A percentile compares a stretch with the other conserved stretches of the same genome.
phyloP scores from a whole-genome alignment of 35 echinoderm and acorn worm species.

The Amphiura filiformis region DNA sequence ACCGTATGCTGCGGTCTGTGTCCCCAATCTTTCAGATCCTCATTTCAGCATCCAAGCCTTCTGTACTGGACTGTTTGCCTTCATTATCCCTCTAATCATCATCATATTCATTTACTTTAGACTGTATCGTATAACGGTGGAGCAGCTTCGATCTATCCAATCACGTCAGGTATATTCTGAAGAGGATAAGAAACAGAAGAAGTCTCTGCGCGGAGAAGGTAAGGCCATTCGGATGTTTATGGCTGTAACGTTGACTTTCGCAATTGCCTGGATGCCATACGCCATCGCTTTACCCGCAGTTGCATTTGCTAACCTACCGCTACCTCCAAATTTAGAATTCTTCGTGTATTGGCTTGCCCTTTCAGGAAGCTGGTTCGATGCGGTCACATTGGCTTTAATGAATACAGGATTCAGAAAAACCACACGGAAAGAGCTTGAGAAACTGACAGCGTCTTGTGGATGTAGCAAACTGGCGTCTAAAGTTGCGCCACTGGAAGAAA shows the following conservation, averaged over 20 bases:
- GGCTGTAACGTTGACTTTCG: background rate
- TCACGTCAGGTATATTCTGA: background rate
- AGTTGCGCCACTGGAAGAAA: background rate
- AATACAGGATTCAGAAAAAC: background rate
- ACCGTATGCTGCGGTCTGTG: background rate
- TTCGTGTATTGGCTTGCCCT: background rate
- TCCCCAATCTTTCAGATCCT: background rate
- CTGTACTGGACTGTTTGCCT: background rate
- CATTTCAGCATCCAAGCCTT: background rate
- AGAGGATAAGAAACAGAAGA: background rate
- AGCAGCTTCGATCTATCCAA: background rate
- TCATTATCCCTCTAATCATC: background rate
- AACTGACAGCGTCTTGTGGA: background rate
- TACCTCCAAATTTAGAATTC: background rate
- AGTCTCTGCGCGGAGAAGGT: background rate
- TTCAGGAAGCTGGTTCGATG: background rate
- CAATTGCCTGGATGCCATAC: background rate
- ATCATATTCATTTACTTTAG: background rate
- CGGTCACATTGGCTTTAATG: background rate
- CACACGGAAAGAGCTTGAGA: background rate
- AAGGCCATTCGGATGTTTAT: background rate
- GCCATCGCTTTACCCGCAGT: background rate
- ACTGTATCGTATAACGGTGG: background rate
- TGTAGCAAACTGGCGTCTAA: background rate
- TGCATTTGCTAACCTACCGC: background rate